Base-by-base conservation (phyloP, 2,888 invertebrate species). In the Cephus nigrinus region DNA sequence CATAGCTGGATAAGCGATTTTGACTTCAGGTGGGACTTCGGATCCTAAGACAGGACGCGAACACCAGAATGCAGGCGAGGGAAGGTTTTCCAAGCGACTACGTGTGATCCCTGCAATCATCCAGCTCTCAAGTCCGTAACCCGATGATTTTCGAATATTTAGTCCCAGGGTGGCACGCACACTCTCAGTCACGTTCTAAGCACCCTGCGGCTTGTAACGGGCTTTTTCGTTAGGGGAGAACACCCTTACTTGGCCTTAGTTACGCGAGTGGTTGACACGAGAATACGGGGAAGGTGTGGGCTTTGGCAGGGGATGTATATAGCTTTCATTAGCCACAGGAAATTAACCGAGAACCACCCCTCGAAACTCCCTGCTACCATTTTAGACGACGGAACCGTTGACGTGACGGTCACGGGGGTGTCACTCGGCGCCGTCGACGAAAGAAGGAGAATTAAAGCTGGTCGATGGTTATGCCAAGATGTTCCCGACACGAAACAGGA, bases 251-350 rank as follows among this genome's bases (percentile, higher is more conserved):
- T 31, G 12, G 12, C 30, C 71, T 71, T 71, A 71, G 32, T 31
- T 71, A 33, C 71, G 71, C 71, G 5, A 55, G 33, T 33, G 15
- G 69, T 35, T 30, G 74, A 69, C 74, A 74, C 35, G 36, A 33
- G 36, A 30, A 74, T 77, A 68, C 33, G 40, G 71, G 69, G 36
- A 34, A 75, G 71, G 77, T 74, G 77, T 69, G 69, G 68, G 74
- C 69, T 74, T 35, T 74, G 75, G 78, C 72, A 75, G 73, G 78
- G 78, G 72, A 69, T 75, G 75, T 40, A 71, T 81, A 81, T 79
- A 77, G 79, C 89, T 90, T 90, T 90, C 90, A 90, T 90, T 90
- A 90, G 89, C 88, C 90, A 82, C 90, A 90, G 90, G 90, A 90
- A 90, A 90, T 90, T 89, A 90, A 90, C 85, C 85, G 86, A 87